phyloP scores from a whole-genome alignment of 2,797 vertebrate genomes.

The Acrossocheilus fasciatus region DNA sequence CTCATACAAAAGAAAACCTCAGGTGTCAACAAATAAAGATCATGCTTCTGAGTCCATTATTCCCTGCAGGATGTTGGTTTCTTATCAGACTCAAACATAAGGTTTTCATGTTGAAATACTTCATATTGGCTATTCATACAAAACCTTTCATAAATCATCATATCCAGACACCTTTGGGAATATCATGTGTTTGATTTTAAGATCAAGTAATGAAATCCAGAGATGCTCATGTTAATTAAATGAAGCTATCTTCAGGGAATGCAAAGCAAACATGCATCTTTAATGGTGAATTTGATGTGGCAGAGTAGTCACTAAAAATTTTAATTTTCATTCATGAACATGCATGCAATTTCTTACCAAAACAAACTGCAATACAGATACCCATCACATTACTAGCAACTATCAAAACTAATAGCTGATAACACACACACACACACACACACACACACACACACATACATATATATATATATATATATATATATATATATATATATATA shows the following conservation, averaged over 20 bases:
- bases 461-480: no score
- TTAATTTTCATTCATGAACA: neutral
- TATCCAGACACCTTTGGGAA: conserved; percentile 56
- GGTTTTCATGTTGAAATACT: conserved; percentile 31
- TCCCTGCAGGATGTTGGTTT: conserved; percentile 25
- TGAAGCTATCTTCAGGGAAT: conserved; percentile 68
- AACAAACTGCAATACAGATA: neutral
- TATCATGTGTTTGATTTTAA: conserved; percentile 70
- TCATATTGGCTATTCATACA: conserved; percentile 42
- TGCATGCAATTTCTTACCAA: neutral
- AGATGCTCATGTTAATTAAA: conserved; percentile 59
- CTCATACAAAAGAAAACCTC: neutral
- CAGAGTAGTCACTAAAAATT: neutral
- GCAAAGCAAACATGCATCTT: conserved; percentile 41
- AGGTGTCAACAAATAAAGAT: conserved; percentile 41
- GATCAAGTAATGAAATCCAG: conserved; percentile 69
- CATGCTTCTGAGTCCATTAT: conserved; percentile 9
- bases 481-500: no score
- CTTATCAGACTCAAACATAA: conserved; percentile 48
- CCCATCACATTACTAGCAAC: no score
- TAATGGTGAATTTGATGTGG: neutral
- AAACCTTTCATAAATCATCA: conserved; percentile 55
- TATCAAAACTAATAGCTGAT: no score
- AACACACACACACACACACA: neutral
- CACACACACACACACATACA: no score